Evolutionary conservation across 1,140 invertebrate species (phyloP).

Genomic region (Panonychus citri): DNA sequence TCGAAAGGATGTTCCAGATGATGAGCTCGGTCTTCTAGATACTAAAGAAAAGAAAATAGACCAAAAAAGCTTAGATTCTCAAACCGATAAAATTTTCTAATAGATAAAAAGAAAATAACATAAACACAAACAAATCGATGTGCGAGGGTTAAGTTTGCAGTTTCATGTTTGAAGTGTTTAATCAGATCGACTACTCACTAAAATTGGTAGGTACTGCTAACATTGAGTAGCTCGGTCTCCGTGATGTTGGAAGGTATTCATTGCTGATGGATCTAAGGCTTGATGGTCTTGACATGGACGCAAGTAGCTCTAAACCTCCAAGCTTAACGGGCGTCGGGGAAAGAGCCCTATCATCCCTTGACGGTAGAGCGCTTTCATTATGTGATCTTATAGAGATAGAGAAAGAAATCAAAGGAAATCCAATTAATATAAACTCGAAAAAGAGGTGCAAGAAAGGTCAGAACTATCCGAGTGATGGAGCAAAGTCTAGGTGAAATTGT

Average conservation of each 20-base stretch:
- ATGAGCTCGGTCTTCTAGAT: conserved; percentile 8
- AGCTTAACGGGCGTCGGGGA: conserved; percentile 8
- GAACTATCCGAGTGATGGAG: too few relatives aligned
- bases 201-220: conserved; percentile 9
- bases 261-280: conserved; percentile 2
- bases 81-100: too few relatives aligned
- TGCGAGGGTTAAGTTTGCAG: too few relatives aligned
- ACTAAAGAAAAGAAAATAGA: background rate
- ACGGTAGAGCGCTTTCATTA: conserved; percentile 1
- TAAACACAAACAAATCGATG: too few relatives aligned
- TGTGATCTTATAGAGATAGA: background rate
- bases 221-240: conserved; percentile 10
- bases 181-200: conserved; percentile 1
- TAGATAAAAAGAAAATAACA: too few relatives aligned
- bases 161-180: too few relatives aligned
- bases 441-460: too few relatives aligned
- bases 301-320: conserved; percentile 3
- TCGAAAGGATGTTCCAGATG: conserved; percentile 1
- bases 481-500: too few relatives aligned
- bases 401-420: background rate
- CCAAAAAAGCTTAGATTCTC: too few relatives aligned
- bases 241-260: conserved; percentile 8
- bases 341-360: conserved; percentile 7
- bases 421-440: conserved; percentile 7
- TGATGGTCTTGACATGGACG: conserved; percentile 3